Percentiles rank a stretch among this genome's conserved stretches.
These are phyloP conservation scores for Thera obeliscata DNA, from an alignment of 2,888 invertebrate species.

Conservation along the genomic window DNA sequence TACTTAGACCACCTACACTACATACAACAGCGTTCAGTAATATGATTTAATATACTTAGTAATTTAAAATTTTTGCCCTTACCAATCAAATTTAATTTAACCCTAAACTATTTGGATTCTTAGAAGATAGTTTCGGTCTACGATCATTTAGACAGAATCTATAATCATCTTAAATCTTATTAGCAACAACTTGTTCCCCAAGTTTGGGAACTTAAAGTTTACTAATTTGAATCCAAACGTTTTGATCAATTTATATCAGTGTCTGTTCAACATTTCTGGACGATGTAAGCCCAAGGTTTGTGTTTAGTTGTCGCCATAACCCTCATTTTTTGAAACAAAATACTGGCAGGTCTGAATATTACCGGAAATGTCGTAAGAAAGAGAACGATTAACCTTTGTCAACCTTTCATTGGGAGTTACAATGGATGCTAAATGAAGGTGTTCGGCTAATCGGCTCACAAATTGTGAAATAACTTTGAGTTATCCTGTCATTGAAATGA, in stretches of 20 bases:
- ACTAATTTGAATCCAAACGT: slow-evolving; percentile 29
- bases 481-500: background rate
- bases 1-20: too few species aligned
- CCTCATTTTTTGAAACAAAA: background rate
- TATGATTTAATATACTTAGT: too few species aligned
- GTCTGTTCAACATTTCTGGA: slow-evolving; percentile 3
- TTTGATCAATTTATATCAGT: slow-evolving; percentile 18
- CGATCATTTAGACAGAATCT: slow-evolving; percentile 19
- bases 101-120: background rate
- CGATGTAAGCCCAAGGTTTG: background rate
- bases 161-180: slow-evolving; percentile 33
- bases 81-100: background rate
- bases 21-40: too few species aligned
- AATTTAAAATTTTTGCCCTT: background rate
- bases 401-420: background rate
- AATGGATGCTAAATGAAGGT: background rate
- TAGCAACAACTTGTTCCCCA: slow-evolving; percentile 30
- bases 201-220: slow-evolving; percentile 30
- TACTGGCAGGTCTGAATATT: background rate
- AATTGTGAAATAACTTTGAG: background rate
- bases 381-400: background rate
- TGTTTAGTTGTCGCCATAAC: background rate
- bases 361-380: background rate
- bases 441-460: background rate
- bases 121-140: background rate